Evolutionary conservation across 1,140 invertebrate species (phyloP).

Genomic region (Phenacoccus solenopsis): DNA sequence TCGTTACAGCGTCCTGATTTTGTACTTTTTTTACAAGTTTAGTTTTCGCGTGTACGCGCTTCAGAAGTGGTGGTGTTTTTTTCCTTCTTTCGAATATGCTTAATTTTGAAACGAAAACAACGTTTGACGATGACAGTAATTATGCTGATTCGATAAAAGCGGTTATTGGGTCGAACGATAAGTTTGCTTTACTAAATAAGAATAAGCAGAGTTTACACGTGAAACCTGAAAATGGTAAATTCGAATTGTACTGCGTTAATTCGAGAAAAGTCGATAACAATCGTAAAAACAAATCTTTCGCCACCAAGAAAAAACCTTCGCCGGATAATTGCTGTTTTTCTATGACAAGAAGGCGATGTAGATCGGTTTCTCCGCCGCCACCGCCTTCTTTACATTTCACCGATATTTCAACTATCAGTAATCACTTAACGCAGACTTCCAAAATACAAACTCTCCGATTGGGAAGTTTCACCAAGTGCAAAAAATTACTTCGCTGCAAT

Average conservation of each 20-base stretch:
- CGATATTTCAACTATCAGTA: not conserved
- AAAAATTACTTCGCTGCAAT: not conserved
- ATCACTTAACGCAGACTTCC: not conserved
- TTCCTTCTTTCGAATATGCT: not conserved
- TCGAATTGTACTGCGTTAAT: not conserved
- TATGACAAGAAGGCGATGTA: not conserved
- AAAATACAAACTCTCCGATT: not conserved
- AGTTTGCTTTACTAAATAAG: not conserved
- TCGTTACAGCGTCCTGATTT: conserved; percentile 10
- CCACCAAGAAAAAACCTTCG: not conserved
- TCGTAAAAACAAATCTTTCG: not conserved
- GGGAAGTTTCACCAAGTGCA: not conserved
- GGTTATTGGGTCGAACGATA: not conserved
- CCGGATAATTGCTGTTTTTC: conserved; percentile 6
- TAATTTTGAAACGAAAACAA: not conserved
- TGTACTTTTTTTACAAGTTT: not conserved
- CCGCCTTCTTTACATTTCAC: not conserved
- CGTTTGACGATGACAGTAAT: not conserved
- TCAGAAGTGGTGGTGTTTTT: not conserved
- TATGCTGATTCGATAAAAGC: not conserved
- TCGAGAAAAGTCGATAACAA: not conserved
- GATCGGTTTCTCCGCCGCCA: not conserved
- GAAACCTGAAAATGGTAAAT: not conserved
- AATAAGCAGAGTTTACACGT: not conserved
- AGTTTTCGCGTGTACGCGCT: not conserved